phyloP scores from a whole-genome alignment of 2,797 vertebrate species.

The Huso huso region DNA sequence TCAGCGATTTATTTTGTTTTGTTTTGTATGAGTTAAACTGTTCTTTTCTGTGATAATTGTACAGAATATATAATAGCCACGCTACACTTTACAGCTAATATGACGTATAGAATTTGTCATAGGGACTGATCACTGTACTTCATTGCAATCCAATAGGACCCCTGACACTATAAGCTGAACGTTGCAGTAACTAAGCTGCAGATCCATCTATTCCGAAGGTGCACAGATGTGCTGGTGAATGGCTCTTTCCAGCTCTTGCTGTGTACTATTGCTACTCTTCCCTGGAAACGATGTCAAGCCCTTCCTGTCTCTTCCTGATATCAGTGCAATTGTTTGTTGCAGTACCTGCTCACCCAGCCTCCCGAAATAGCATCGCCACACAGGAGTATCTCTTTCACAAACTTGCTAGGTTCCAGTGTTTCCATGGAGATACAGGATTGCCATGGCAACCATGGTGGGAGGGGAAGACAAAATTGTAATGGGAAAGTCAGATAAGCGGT shows the following conservation, averaged over 20 bases:
- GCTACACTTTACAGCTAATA: too few species aligned
- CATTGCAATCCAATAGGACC: too few species aligned
- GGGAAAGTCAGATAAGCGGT: conserved; percentile 24
- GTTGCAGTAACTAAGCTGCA: too few species aligned
- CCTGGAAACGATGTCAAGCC: conserved; percentile 1
- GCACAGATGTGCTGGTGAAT: neutral
- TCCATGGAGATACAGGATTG: conserved; percentile 40
- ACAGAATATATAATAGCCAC: too few species aligned
- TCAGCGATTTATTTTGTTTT: too few species aligned
- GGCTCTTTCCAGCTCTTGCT: too few species aligned
- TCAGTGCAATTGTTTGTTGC: conserved; percentile 5
- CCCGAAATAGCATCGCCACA: conserved; percentile 28
- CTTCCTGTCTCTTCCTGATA: neutral
- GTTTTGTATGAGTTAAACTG: too few species aligned
- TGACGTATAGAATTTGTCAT: too few species aligned
- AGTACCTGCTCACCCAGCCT: conserved; percentile 26
- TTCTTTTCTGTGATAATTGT: too few species aligned
- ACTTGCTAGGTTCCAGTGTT: conserved; percentile 41
- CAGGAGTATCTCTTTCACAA: conserved; percentile 35
- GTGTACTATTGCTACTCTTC: too few species aligned
- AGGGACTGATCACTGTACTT: too few species aligned
- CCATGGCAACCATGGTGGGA: conserved; percentile 49
- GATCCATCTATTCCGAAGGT: neutral
- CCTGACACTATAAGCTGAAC: too few species aligned
- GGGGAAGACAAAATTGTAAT: conserved; percentile 22